Percentiles rank a stretch among this genome's conserved stretches.
phyloP scores from a whole-genome alignment of 2,797 vertebrate species.

The Ibycter americanus region DNA sequence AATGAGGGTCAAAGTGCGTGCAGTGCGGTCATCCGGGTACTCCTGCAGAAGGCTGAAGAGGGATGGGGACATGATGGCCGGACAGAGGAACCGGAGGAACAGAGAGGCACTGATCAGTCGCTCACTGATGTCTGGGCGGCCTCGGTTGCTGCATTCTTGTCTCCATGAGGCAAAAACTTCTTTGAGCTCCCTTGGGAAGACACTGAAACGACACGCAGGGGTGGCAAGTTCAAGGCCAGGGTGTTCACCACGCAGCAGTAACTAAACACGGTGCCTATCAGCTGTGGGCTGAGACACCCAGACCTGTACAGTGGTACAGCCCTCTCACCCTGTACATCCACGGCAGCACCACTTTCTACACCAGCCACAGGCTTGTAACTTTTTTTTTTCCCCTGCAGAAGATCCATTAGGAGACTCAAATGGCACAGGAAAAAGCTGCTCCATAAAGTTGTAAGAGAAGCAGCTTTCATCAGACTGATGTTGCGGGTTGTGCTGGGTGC shows the following conservation, averaged over 20 bases:
- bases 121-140: slow-evolving; percentile 96
- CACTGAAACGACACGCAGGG: slow-evolving; percentile 71
- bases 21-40: slow-evolving; percentile 96
- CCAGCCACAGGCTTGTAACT: not conserved
- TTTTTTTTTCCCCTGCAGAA: not conserved
- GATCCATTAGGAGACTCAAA: not conserved
- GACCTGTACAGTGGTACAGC: rapidly evolving
- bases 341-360: not conserved
- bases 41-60: slow-evolving; percentile 97
- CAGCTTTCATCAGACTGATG: not conserved
- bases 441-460: not conserved
- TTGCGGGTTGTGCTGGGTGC: not conserved
- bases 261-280: rapidly evolving
- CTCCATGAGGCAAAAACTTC: slow-evolving; percentile 98
- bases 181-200: slow-evolving; percentile 95
- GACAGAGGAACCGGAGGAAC: slow-evolving; percentile 96
- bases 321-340: not conserved
- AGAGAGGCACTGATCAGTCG: slow-evolving; percentile 96
- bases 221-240: not conserved
- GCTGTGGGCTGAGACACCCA: rapidly evolving
- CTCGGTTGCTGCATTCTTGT: slow-evolving; percentile 93
- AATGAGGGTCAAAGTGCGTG: slow-evolving; percentile 95
- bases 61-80: slow-evolving; percentile 97
- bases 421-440: not conserved
- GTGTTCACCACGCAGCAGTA: not conserved